These are phyloP conservation scores for Melanerpes aurifrons DNA, from an alignment of 2,113 vertebrate species.

Conservation along the genomic window DNA sequence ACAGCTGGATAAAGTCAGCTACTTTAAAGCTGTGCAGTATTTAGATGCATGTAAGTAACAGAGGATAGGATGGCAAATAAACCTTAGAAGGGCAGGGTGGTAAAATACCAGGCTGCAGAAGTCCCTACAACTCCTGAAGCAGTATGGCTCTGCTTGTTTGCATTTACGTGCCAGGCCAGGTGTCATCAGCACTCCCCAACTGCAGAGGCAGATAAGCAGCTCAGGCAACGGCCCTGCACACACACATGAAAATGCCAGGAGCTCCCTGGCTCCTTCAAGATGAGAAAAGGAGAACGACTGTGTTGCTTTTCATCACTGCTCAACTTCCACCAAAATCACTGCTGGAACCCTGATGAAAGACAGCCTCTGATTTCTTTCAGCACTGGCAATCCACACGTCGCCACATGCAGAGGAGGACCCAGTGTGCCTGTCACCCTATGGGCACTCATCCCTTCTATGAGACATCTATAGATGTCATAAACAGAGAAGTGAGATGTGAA, in stretches of 20 bases:
- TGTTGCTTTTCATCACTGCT: not conserved
- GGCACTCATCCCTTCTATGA: not conserved
- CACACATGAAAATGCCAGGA: fast-evolving
- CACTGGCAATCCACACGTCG: not conserved
- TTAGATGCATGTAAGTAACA: not conserved
- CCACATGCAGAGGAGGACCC: not conserved
- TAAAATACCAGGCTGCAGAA: not conserved
- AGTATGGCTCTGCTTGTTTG: not conserved
- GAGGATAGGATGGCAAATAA: not conserved
- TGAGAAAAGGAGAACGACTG: not conserved
- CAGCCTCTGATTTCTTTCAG: not conserved
- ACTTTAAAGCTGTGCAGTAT: not conserved
- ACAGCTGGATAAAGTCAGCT: not conserved
- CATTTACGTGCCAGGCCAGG: not conserved
- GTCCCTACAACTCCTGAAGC: not conserved
- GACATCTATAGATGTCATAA: not conserved
- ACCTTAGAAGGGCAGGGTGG: not conserved
- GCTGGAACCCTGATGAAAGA: not conserved
- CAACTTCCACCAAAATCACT: not conserved
- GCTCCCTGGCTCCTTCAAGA: not conserved
- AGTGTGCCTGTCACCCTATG: not conserved
- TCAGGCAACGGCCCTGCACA: not conserved
- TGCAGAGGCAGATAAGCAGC: not conserved
- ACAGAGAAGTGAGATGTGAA: not conserved
- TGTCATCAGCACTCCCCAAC: not conserved